Evolutionary conservation across 2,797 vertebrate species (phyloP), one percentile per base, ranked within the genome.

Genomic region (Anas bernieri): DNA sequence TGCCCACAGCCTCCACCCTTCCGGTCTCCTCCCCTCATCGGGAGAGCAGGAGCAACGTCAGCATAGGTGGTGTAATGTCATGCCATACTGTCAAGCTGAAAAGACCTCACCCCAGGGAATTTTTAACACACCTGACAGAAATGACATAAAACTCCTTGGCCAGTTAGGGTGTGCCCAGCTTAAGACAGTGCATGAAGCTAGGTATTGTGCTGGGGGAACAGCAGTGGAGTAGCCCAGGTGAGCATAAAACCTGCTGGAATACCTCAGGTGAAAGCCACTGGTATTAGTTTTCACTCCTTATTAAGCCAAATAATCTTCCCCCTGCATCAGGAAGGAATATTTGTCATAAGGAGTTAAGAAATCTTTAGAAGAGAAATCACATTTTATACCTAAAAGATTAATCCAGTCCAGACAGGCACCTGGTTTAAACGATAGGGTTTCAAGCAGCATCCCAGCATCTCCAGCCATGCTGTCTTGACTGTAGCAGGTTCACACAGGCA

Each of bases 21-120:
- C 48, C 41, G 0, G 56, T 61, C 63, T 69, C 6, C 22, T 37
- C 26, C 22, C 12, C 30, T 67, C 2, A 0, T 11, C 2, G 1
- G 35, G 48, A 72, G 9, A 48, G 46, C 30, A 37, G 45, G 8
- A 58, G 28, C 54, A 9, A 35, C 28, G 12, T 45, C 39, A 54
- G 45, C 2, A 1, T 56, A 37, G 56, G 25, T 3, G 3, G 31
- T 45, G 9, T 70, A 33, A 23, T 30, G 25, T 61, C 86, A 43
- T 68, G 41, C 45, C 2, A 1, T 31, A 43, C 17, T 2, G 1
- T 43, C 18, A 14, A 25, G n/a, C n/a, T 50, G 11, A 68, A 75
- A 45, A 68, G 5, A 54, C 31, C 9, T 83, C 41, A 68, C 6
- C 25, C 8, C 25, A 16, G 28, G 45, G 48, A 48, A 62, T 85